Conservation (phyloP, 2,888 invertebrate genomes). For the Morpho deidamia region DNA sequence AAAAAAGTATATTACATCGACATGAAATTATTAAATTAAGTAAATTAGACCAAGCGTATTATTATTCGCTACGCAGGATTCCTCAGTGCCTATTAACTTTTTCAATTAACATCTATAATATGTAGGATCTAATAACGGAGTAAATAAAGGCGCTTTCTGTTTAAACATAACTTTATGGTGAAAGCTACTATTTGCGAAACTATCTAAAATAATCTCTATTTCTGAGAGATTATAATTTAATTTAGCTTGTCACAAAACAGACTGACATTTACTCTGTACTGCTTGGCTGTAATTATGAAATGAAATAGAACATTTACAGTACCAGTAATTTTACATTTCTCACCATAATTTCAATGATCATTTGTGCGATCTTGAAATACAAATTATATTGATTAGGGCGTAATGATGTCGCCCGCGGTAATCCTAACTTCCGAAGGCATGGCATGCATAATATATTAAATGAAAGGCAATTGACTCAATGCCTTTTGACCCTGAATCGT, state of each 20-base stretch:
- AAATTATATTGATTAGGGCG: background rate
- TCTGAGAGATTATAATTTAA: background rate
- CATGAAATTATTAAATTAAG: no score
- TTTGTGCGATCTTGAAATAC: background rate
- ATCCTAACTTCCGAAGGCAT: background rate
- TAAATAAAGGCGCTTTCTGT: constrained; percentile 9
- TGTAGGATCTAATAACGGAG: constrained; percentile 11
- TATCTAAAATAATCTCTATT: constrained; percentile 1
- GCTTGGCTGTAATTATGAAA: background rate
- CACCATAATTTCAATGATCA: background rate
- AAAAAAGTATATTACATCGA: no score
- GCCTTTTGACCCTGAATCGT: constrained; percentile 47
- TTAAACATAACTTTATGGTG: constrained; percentile 12
- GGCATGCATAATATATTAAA: constrained; percentile 28
- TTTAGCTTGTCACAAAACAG: background rate
- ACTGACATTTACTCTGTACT: background rate
- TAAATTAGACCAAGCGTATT: no score
- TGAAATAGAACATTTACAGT: constrained; percentile 5
- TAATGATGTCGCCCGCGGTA: background rate
- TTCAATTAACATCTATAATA: constrained; percentile 11
- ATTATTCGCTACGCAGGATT: background rate
- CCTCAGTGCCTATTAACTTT: background rate
- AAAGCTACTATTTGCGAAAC: constrained; percentile 6
- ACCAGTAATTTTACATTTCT: constrained; percentile 4
- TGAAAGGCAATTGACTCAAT: constrained; percentile 47